A percentile compares a stretch with the other conserved stretches of the same genome.
These are phyloP conservation scores for Cnemophilus loriae DNA, from an alignment of 2,113 vertebrate genomes.

Conservation along the genomic window DNA sequence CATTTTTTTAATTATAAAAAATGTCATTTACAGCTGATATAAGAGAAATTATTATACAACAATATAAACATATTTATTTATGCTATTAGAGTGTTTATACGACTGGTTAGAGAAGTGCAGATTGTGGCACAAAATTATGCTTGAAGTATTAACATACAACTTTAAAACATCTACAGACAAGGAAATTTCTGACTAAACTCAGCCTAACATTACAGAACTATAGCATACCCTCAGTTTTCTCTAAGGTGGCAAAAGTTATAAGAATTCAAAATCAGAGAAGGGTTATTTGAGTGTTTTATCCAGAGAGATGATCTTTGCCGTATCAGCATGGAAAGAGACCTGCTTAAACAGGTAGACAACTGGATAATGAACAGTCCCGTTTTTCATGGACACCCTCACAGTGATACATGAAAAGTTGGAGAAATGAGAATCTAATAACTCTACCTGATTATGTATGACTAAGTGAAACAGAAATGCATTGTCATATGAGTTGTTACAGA, in stretches of 20 bases:
- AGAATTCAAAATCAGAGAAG: background rate
- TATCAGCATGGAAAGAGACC: background rate
- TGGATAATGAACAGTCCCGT: background rate
- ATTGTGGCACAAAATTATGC: background rate
- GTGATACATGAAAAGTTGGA: background rate
- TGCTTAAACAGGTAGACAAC: background rate
- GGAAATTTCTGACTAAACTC: background rate
- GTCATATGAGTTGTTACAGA: background rate
- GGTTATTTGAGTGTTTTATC: background rate
- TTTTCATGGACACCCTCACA: background rate
- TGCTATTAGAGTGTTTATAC: background rate
- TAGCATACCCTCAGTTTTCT: background rate
- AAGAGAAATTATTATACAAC: background rate
- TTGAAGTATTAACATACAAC: background rate
- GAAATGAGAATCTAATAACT: background rate
- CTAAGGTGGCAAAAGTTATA: background rate
- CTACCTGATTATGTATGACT: background rate
- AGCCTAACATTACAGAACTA: background rate
- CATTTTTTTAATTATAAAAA: background rate
- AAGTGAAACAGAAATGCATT: background rate
- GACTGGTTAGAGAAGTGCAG: background rate
- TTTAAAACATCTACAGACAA: background rate
- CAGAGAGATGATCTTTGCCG: background rate
- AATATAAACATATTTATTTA: background rate
- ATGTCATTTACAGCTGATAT: background rate